phyloP scores from a whole-genome alignment of 2,113 vertebrate species.

The Myxocyprinus asiaticus region DNA sequence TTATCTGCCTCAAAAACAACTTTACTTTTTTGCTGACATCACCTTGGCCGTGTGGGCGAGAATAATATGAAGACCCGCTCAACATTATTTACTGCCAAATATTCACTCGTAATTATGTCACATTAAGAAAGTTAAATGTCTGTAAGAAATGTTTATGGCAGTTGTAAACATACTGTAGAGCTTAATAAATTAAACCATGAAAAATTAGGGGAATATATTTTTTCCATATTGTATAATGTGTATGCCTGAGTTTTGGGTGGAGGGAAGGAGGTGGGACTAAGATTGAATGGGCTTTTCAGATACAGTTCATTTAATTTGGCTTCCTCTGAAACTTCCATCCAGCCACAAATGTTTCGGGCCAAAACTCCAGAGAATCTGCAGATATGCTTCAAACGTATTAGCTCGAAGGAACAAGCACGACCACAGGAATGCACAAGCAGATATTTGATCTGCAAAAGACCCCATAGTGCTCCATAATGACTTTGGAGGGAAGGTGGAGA shows the following conservation, averaged over 20 bases:
- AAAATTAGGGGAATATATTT: too few relatives aligned
- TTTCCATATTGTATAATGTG: too few relatives aligned
- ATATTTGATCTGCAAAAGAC: slow-evolving; percentile 46
- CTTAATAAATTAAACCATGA: too few relatives aligned
- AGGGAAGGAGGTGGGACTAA: not conserved
- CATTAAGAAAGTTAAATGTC: too few relatives aligned
- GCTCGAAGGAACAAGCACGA: slow-evolving; percentile 46
- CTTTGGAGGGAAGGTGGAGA: slow-evolving; percentile 37
- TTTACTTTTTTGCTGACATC: too few relatives aligned
- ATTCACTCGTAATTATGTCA: too few relatives aligned
- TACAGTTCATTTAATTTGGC: slow-evolving; percentile 48
- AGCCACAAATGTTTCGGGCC: slow-evolving; percentile 24
- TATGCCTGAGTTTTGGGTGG: not conserved
- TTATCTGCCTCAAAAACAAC: too few relatives aligned
- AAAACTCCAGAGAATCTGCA: slow-evolving; percentile 34
- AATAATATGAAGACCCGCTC: too few relatives aligned
- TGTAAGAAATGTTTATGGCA: too few relatives aligned
- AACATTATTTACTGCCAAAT: too few relatives aligned
- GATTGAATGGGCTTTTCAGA: slow-evolving; percentile 40
- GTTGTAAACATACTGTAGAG: too few relatives aligned
- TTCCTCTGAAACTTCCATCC: slow-evolving; percentile 45
- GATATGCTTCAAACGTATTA: slow-evolving; percentile 46
- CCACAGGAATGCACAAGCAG: slow-evolving; percentile 50
- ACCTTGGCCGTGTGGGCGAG: too few relatives aligned
- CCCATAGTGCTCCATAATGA: slow-evolving; percentile 39